These are phyloP conservation scores for Caranx melampygus DNA, from an alignment of 2,113 vertebrate genomes.

Conservation along the genomic window DNA sequence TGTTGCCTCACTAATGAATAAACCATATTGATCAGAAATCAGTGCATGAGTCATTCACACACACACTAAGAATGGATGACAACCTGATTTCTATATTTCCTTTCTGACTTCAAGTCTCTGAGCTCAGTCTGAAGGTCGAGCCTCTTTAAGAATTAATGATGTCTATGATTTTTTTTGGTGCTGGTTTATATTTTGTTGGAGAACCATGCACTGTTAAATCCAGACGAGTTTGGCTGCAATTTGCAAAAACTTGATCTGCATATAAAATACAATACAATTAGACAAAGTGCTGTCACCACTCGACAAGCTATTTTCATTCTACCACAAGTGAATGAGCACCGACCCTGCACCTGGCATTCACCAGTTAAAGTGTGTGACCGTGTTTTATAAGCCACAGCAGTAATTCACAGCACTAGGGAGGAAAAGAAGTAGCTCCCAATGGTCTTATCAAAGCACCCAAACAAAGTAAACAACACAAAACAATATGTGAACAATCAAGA, in stretches of 20 bases:
- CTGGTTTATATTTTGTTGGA: neutral
- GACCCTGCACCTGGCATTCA: neutral
- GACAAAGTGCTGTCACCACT: conserved; percentile 1
- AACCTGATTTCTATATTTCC: neutral
- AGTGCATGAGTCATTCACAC: neutral
- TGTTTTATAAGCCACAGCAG: neutral
- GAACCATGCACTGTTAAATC: neutral
- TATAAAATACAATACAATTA: neutral
- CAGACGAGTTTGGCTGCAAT: neutral
- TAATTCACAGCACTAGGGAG: neutral
- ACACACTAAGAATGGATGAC: too few species aligned
- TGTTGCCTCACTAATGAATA: neutral
- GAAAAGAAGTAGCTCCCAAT: neutral
- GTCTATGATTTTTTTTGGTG: neutral
- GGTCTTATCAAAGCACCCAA: neutral
- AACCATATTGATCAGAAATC: neutral
- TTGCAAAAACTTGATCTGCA: neutral
- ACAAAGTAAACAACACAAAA: conserved; percentile 2
- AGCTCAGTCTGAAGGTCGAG: neutral
- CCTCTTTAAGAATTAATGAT: neutral
- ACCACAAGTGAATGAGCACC: neutral
- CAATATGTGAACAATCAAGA: neutral
- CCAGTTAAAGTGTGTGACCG: neutral
- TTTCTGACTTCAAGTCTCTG: neutral
- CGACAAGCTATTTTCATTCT: neutral